These are phyloP conservation scores for Lipophrys pholis DNA, from an alignment of 2,113 vertebrate genomes.

Conservation along the genomic window DNA sequence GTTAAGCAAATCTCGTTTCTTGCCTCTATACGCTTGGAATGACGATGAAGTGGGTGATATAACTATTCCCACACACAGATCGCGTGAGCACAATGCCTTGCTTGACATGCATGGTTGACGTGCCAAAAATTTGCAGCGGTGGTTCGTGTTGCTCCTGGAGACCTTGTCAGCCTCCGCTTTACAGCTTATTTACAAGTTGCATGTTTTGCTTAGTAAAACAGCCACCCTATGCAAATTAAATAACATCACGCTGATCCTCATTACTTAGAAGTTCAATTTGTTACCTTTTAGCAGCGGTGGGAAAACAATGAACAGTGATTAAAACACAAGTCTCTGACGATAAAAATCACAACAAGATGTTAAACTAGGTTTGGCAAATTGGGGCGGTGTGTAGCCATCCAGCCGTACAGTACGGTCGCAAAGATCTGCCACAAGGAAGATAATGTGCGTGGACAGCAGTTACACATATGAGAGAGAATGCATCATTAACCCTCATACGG, in stretches of 20 bases:
- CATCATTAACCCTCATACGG: constrained; percentile 14
- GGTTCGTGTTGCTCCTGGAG: constrained; percentile 7
- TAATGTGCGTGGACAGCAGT: background rate
- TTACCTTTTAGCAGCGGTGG: background rate
- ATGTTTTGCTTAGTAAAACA: background rate
- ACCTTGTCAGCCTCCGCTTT: background rate
- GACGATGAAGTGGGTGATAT: no score
- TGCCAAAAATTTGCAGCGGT: background rate
- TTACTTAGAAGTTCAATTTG: background rate
- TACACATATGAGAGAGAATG: background rate
- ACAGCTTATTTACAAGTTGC: constrained; percentile 12
- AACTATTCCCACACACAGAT: no score
- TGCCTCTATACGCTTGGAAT: no score
- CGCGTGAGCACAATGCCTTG: no score
- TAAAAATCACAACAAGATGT: background rate
- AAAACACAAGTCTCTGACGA: background rate
- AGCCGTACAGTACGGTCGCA: background rate
- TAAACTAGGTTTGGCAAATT: constrained; percentile 8
- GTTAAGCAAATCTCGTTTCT: no score
- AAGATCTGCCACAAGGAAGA: background rate
- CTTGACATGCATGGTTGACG: background rate
- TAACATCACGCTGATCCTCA: background rate
- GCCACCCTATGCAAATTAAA: background rate
- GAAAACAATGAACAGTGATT: background rate
- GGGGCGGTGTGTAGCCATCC: background rate